These are phyloP conservation scores for Halotydeus destructor DNA, from an alignment of 1,140 invertebrate genomes.

Conservation along the genomic window DNA sequence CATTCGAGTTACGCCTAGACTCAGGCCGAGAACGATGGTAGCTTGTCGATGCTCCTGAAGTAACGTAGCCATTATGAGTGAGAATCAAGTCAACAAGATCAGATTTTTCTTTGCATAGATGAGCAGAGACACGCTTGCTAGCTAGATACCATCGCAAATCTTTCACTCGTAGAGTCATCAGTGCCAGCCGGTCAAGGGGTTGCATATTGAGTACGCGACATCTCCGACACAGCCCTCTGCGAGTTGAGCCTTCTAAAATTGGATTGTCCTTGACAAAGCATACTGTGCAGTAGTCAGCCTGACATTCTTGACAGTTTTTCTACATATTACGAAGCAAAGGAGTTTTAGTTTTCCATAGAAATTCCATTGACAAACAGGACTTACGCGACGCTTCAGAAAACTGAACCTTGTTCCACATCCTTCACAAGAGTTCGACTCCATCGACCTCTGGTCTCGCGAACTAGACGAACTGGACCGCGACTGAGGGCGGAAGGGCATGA, in stretches of 20 bases:
- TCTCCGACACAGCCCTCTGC: conserved; percentile 4
- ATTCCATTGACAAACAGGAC: too few species aligned
- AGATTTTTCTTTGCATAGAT: conserved; percentile 12
- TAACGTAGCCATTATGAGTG: too few species aligned
- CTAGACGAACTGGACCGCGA: too few species aligned
- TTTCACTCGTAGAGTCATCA: conserved; percentile 10
- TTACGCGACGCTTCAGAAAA: background rate
- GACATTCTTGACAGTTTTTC: conserved; percentile 6
- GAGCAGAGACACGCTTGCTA: background rate
- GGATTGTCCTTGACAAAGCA: conserved; percentile 4
- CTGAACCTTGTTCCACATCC: background rate
- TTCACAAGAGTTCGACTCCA: background rate
- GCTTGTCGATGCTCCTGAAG: background rate
- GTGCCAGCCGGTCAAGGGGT: conserved; percentile 9
- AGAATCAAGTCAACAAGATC: conserved; percentile 14
- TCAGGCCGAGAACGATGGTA: background rate
- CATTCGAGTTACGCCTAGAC: background rate
- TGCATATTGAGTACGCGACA: conserved; percentile 8
- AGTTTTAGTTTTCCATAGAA: too few species aligned
- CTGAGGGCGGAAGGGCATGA: too few species aligned
- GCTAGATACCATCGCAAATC: conserved; percentile 15
- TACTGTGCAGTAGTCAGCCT: conserved; percentile 4
- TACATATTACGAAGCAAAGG: too few species aligned
- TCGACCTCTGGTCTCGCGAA: too few species aligned
- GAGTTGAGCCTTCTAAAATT: background rate